A percentile compares a stretch with the other conserved stretches of the same genome.
phyloP scores from a whole-genome alignment of 2,888 invertebrate genomes.

The Ornithoptera priamus region DNA sequence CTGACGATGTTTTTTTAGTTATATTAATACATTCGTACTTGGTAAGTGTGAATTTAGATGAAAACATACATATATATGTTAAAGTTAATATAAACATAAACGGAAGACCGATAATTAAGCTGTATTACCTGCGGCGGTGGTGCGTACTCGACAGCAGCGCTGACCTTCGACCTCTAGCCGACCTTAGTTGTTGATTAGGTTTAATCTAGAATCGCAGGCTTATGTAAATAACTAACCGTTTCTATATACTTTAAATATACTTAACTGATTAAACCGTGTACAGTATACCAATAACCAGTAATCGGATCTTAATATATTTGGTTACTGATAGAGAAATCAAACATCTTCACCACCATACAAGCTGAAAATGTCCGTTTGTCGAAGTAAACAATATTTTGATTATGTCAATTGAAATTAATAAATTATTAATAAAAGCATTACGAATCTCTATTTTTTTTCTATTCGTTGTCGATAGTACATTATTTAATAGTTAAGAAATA shows the following conservation, averaged over 20 bases:
- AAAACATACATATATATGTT: background rate
- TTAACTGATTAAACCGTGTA: no score
- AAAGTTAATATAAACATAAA: background rate
- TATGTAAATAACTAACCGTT: constrained; percentile 11
- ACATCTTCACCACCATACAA: no score
- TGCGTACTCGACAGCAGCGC: background rate
- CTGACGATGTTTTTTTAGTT: no score
- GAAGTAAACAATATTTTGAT: no score
- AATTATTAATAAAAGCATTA: background rate
- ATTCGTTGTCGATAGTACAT: background rate
- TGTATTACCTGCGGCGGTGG: constrained; percentile 5
- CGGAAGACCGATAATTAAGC: constrained; percentile 2
- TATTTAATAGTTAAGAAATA: constrained; percentile 9
- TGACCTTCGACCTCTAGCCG: constrained; percentile 14
- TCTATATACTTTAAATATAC: constrained; percentile 1
- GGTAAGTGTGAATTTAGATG: background rate
- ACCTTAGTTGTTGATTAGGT: constrained; percentile 17
- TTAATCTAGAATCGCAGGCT: constrained; percentile 11
- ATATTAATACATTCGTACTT: background rate
- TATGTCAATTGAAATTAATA: no score
- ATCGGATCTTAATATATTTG: no score
- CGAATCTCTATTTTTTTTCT: background rate
- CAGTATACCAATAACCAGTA: no score
- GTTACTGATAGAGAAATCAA: no score
- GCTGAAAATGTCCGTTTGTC: no score